phyloP scores from a whole-genome alignment of 2,113 vertebrate species.

The Muntiacus muntjak region DNA sequence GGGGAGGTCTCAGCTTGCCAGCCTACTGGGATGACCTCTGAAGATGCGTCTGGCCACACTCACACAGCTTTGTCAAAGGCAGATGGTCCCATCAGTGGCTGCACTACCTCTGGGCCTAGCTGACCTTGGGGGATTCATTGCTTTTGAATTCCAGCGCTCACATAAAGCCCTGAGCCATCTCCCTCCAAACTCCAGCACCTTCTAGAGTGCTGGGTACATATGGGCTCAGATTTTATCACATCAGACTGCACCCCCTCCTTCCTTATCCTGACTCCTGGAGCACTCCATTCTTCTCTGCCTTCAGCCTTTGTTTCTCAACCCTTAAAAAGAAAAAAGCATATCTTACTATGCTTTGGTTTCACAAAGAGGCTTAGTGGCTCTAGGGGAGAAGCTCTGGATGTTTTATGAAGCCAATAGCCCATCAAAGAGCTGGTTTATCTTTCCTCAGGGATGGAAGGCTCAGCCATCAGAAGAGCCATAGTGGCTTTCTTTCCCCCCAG shows the following conservation, averaged over 20 bases:
- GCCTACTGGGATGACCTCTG: neutral
- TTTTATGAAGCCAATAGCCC: neutral
- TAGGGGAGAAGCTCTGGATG: neutral
- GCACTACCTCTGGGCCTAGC: neutral
- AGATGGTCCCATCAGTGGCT: neutral
- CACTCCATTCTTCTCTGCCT: neutral
- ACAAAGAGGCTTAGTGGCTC: neutral
- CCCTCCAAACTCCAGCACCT: neutral
- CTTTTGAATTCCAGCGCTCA: neutral
- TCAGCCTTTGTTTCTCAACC: neutral
- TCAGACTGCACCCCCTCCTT: neutral
- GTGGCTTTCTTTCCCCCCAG: neutral
- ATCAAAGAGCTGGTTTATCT: neutral
- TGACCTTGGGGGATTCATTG: neutral
- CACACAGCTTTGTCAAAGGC: neutral
- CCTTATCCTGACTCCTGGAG: neutral
- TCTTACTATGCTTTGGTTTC: neutral
- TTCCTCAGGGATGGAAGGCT: constrained; percentile 5
- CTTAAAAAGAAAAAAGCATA: neutral
- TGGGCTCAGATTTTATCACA: neutral
- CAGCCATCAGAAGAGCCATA: neutral
- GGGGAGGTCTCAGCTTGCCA: neutral
- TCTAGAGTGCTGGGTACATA: neutral
- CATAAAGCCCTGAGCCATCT: neutral
- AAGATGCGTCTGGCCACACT: neutral